Base-by-base conservation (phyloP, 1,140 invertebrate species). In the Camponotus pennsylvanicus region DNA sequence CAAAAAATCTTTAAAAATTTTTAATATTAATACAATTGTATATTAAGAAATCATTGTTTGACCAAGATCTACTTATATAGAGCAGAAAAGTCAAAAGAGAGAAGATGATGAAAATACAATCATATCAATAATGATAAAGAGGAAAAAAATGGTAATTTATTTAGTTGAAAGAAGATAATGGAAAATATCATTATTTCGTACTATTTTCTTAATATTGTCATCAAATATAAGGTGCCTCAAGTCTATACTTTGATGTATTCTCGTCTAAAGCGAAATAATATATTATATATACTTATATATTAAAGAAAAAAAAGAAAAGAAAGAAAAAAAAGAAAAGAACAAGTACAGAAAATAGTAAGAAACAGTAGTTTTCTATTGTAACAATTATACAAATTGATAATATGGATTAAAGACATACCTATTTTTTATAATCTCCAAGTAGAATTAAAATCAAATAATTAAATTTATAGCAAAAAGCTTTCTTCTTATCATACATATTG, bases 401-500 rank as follows among this genome's bases (percentile, higher is more conserved):
- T 52, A 52, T 27, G 8, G 8, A 59, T 59, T 21, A 61, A n/a
- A 59, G 3, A 21, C 21, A 61, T 61, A 27, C 21, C 27, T 27
- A 61, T 61, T 27, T 61, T 61, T 7, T 32, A 32, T 61, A 61
- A 61, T 61, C 11, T 55, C 21, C 21, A 21, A 59, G n/a, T 40
- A 61, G 18, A 21, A 40, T 13, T 55, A 40, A 40, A 52, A 42
- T 27, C 6, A 66, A 6, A 40, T 63, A 2, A 70, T 0, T 3
- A 52, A 66, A 49, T 9, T 21, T 79, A 40, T 52, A 18, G 18
- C n/a, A 15, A 63, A 80, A 40, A 37, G 18, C 32, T 55, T 42
- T 7, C 57, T 76, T 86, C 82, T 78, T 83, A 63, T 83, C 55
- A 82, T 67, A 88, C 86, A 92, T 32, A 89, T 21, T 86, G 64